These are phyloP conservation scores for Julus scandinavius DNA, from an alignment of 2,888 invertebrate genomes.

Conservation along the genomic window DNA sequence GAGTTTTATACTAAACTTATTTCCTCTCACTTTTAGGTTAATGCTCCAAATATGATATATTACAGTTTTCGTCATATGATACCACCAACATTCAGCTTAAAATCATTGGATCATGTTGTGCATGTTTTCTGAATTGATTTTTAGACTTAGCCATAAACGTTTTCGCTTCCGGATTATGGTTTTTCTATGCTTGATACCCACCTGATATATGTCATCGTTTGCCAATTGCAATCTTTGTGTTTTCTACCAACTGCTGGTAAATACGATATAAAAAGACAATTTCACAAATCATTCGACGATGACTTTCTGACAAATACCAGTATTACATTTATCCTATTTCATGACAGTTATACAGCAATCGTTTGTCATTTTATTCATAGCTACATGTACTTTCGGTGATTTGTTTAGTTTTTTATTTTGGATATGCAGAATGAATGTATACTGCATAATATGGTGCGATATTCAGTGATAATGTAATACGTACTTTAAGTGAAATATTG, in stretches of 20 bases:
- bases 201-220: slow-evolving; percentile 24
- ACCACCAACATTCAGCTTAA: background rate
- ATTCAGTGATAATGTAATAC: too few species aligned
- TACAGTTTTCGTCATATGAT: background rate
- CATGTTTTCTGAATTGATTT: slow-evolving; percentile 3
- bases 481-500: too few species aligned
- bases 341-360: background rate
- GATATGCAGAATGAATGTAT: too few species aligned
- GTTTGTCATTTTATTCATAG: background rate
- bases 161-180: slow-evolving; percentile 14
- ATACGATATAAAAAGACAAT: background rate
- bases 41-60: too few species aligned
- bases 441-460: too few species aligned
- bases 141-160: background rate
- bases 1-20: too few species aligned
- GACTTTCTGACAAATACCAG: background rate
- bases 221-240: background rate
- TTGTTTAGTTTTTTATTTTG: too few species aligned
- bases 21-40: too few species aligned
- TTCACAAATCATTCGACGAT: background rate
- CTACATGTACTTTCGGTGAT: background rate
- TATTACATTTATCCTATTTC: background rate
- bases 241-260: background rate
- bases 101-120: background rate
- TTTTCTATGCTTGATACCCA: slow-evolving; percentile 29